These are phyloP conservation scores for Phorcus lineatus DNA, from an alignment of 2,888 invertebrate species.

Conservation along the genomic window DNA sequence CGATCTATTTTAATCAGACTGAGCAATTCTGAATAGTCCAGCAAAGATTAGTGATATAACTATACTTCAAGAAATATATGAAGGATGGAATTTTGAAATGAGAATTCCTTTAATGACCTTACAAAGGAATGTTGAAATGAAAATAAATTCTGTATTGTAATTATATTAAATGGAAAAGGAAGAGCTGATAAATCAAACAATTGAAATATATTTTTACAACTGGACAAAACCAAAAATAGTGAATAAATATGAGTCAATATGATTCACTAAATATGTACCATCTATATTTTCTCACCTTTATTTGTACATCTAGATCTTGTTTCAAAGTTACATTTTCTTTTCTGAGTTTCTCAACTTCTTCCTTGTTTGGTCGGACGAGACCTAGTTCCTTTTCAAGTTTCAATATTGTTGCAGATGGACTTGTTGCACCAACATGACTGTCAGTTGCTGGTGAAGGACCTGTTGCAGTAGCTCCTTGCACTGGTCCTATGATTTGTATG, in stretches of 20 bases:
- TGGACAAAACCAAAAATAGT: too few relatives aligned
- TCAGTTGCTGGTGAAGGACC: not conserved
- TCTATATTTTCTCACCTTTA: constrained; percentile 25
- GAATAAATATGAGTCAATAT: too few relatives aligned
- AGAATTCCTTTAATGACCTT: too few relatives aligned
- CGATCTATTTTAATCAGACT: too few relatives aligned
- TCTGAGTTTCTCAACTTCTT: constrained; percentile 46
- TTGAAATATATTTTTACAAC: too few relatives aligned
- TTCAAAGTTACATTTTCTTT: constrained; percentile 47
- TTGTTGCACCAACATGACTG: not conserved
- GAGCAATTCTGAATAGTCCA: not conserved
- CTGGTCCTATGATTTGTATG: not conserved
- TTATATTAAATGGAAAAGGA: too few relatives aligned
- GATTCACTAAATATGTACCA: too few relatives aligned
- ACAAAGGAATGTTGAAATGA: too few relatives aligned
- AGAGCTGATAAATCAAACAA: too few relatives aligned
- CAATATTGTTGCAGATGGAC: not conserved
- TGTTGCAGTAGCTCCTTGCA: not conserved
- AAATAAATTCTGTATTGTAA: too few relatives aligned
- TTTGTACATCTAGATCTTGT: constrained; percentile 47
- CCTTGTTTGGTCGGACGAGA: constrained; percentile 21
- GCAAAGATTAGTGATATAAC: not conserved
- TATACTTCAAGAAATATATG: not conserved
- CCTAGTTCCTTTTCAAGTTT: not conserved
- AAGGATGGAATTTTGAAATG: not conserved